These are phyloP conservation scores for Chelmon rostratus DNA, from an alignment of 2,797 vertebrate species.

Conservation along the genomic window DNA sequence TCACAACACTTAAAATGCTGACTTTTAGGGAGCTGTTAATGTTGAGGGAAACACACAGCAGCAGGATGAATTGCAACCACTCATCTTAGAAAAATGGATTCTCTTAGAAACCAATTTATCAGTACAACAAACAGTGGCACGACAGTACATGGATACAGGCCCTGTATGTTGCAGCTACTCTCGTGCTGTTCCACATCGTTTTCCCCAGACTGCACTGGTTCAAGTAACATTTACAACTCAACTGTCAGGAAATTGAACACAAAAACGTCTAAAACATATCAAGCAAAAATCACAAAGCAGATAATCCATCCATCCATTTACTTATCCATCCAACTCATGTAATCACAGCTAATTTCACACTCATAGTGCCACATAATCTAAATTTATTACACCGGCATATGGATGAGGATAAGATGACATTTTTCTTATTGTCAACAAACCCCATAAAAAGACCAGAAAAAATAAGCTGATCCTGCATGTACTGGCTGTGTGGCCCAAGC, in stretches of 20 bases:
- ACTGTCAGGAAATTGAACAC: neutral
- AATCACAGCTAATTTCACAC: conserved; percentile 11
- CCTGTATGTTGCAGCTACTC: neutral
- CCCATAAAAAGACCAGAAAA: neutral
- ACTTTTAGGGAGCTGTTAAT: conserved; percentile 14
- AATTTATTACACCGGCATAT: conserved; percentile 1
- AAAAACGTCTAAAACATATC: neutral
- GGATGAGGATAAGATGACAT: conserved; percentile 11
- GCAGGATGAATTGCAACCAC: neutral
- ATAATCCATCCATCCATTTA: conserved; percentile 12
- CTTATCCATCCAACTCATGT: conserved; percentile 7
- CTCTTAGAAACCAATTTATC: conserved; percentile 18
- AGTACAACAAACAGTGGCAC: conserved; percentile 8
- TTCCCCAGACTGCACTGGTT: conserved; percentile 3
- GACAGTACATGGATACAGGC: neutral
- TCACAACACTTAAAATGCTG: neutral
- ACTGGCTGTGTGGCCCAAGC: neutral
- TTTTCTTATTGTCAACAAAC: neutral
- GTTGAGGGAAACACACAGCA: conserved; percentile 3
- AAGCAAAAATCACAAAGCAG: conserved; percentile 19
- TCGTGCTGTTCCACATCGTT: conserved; percentile 25
- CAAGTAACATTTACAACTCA: conserved; percentile 27
- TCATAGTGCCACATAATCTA: neutral
- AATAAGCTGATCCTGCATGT: neutral
- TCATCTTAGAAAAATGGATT: neutral